phyloP scores from a whole-genome alignment of 2,888 invertebrate genomes.

The Drosophila austrosaltans region DNA sequence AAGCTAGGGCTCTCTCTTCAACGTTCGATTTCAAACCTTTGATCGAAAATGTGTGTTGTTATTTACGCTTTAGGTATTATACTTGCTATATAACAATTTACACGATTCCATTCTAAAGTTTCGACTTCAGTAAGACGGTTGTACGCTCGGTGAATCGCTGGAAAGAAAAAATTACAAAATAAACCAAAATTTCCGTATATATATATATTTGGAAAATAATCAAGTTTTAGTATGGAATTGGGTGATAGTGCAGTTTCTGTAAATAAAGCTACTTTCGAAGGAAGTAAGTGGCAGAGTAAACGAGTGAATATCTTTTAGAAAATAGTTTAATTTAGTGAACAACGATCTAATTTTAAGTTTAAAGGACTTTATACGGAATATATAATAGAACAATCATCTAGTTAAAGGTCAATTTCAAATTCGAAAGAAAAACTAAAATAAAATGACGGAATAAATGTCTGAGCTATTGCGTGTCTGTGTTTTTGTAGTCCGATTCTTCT shows the following conservation, averaged over 20 bases:
- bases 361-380: not conserved
- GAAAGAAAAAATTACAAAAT: not conserved
- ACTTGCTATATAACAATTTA: conserved; percentile 39
- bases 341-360: not conserved
- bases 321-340: not conserved
- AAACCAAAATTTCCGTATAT: conserved; percentile 16
- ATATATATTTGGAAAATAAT: conserved; percentile 20
- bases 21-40: conserved; percentile 53
- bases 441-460: conserved; percentile 31
- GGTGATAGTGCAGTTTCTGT: conserved; percentile 33
- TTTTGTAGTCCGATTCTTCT: conserved; percentile 9
- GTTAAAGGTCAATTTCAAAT: conserved; percentile 7
- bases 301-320: not conserved
- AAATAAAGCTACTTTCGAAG: conserved; percentile 49
- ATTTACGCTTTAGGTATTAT: conserved; percentile 39
- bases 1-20: not conserved
- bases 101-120: conserved; percentile 54
- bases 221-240: conserved; percentile 54
- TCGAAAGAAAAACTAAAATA: conserved; percentile 30
- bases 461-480: conserved; percentile 34
- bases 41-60: conserved; percentile 44
- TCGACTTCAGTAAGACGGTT: conserved; percentile 65
- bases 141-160: conserved; percentile 43
- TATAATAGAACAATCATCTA: not conserved
- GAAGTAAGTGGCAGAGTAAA: conserved; percentile 57